These are phyloP conservation scores for Camelus bactrianus DNA, from an alignment of 2,113 vertebrate species.

Conservation along the genomic window DNA sequence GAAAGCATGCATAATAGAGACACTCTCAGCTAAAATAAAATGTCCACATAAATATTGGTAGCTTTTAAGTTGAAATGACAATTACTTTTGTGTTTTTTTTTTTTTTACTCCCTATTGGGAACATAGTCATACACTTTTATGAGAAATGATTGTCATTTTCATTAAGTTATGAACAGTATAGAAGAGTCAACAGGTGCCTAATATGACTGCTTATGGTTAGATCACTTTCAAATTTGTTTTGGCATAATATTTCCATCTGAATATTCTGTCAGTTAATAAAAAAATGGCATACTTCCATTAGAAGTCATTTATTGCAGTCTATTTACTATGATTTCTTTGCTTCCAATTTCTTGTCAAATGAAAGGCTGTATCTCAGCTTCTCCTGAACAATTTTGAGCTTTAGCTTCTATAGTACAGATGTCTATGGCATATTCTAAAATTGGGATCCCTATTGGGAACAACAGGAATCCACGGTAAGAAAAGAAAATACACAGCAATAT, in stretches of 20 bases:
- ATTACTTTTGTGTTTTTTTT: constrained; percentile 68
- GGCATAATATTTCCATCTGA: constrained; percentile 60
- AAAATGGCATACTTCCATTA: constrained; percentile 19
- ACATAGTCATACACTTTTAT: background rate
- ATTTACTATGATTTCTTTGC: constrained; percentile 49
- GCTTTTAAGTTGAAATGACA: constrained; percentile 60
- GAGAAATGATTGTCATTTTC: constrained; percentile 65
- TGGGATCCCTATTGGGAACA: constrained; percentile 9
- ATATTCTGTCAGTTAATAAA: constrained; percentile 54
- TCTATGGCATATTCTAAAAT: constrained; percentile 60
- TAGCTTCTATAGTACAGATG: background rate
- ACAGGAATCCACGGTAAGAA: background rate
- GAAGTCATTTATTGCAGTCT: background rate
- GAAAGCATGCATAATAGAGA: constrained; percentile 34
- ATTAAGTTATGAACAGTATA: constrained; percentile 34
- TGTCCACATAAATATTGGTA: constrained; percentile 29
- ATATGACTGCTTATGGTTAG: constrained; percentile 17
- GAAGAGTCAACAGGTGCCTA: constrained; percentile 46
- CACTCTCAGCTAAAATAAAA: constrained; percentile 61
- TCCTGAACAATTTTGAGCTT: constrained; percentile 27
- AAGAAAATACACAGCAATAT: constrained; percentile 43
- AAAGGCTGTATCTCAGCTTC: constrained; percentile 62
- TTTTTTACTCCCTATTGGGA: constrained; percentile 52
- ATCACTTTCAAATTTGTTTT: constrained; percentile 63
- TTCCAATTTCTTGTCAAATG: constrained; percentile 56